Conservation (phyloP, 1,140 invertebrate species). For the Drosophila serrata region DNA sequence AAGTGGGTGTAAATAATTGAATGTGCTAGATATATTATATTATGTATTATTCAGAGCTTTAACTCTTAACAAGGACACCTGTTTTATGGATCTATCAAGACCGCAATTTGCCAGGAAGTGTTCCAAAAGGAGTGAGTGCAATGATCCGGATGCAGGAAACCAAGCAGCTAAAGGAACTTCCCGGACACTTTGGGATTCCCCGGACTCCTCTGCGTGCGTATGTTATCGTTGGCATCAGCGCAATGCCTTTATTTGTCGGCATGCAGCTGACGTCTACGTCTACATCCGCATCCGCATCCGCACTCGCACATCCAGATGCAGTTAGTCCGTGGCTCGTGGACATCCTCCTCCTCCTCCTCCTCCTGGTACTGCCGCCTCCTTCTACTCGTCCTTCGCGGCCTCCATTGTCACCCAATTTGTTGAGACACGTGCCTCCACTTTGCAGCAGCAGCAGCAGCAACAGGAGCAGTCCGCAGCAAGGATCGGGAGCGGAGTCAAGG, state of each 20-base stretch:
- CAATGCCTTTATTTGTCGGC: conserved; percentile 34
- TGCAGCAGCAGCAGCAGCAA: conserved; percentile 26
- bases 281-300: conserved; percentile 10
- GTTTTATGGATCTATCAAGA: background rate
- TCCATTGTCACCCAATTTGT: conserved; percentile 45
- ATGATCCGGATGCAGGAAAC: background rate
- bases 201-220: background rate
- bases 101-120: background rate
- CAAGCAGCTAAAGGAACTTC: background rate
- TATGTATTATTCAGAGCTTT: background rate
- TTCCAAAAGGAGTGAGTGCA: background rate
- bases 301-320: conserved; percentile 15
- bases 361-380: background rate
- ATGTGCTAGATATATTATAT: no score
- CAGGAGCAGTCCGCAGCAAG: conserved; percentile 13
- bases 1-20: no score
- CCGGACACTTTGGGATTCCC: background rate
- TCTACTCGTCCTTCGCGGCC: background rate
- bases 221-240: conserved; percentile 26
- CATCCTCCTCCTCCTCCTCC: background rate
- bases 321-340: background rate
- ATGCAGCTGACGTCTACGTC: conserved; percentile 21
- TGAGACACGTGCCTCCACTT: conserved; percentile 72
- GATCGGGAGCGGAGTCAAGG: conserved; percentile 33
- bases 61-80: background rate